Evolutionary conservation across 2,797 vertebrate genomes (phyloP).

Genomic region (Aeoliscus strigatus): DNA sequence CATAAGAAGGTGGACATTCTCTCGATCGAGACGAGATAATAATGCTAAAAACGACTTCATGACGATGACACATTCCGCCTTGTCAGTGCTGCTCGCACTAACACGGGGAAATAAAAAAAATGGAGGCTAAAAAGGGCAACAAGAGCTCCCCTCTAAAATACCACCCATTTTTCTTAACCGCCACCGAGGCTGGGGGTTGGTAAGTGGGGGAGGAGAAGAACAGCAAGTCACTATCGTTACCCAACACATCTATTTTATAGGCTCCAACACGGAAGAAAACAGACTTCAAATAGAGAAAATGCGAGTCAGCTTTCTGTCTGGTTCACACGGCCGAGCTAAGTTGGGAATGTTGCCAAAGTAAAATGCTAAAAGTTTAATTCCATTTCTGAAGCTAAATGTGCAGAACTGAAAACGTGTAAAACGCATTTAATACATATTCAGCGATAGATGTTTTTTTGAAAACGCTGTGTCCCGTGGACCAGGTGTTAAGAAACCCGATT

Average conservation of each 20-base stretch:
- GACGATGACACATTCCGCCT: slow-evolving; percentile 22
- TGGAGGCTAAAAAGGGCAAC: slow-evolving; percentile 80
- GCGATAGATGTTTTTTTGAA: no score
- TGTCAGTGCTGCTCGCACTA: slow-evolving; percentile 15
- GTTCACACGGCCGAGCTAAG: slow-evolving; percentile 37
- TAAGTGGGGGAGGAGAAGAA: slow-evolving; percentile 72
- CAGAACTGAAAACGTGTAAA: no score
- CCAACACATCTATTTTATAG: slow-evolving; percentile 52
- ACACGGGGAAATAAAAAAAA: slow-evolving; percentile 65
- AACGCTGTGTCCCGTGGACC: not conserved
- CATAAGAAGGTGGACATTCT: no score
- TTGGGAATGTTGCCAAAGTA: slow-evolving; percentile 26
- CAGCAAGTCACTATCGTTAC: slow-evolving; percentile 68
- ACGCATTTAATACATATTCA: no score
- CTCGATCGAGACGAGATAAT: not conserved
- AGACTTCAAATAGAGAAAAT: slow-evolving; percentile 22
- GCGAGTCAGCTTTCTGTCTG: slow-evolving; percentile 19
- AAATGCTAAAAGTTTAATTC: slow-evolving; percentile 25
- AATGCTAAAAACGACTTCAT: slow-evolving; percentile 18
- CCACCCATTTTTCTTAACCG: slow-evolving; percentile 73
- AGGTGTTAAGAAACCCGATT: slow-evolving; percentile 35
- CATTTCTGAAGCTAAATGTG: no score
- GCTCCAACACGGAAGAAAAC: slow-evolving; percentile 22
- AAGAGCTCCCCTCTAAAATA: slow-evolving; percentile 74
- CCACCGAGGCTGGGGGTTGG: slow-evolving; percentile 74